These are phyloP conservation scores for Schlechtendalia chinensis DNA, from an alignment of 1,140 invertebrate species.

Conservation along the genomic window DNA sequence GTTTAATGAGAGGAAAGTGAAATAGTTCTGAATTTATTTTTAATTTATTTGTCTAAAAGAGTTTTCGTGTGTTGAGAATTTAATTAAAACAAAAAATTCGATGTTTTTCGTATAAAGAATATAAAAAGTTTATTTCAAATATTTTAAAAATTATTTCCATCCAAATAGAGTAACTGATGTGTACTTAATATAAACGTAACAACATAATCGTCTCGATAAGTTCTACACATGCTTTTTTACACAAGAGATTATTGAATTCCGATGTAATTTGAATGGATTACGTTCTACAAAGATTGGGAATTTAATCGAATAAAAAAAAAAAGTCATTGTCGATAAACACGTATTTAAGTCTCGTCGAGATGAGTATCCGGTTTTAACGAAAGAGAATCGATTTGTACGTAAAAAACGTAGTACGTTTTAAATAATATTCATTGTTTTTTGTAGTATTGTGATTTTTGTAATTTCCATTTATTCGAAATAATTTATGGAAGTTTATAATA, in stretches of 20 bases:
- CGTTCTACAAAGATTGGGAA: too few relatives aligned
- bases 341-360: too few relatives aligned
- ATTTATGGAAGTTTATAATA: background rate
- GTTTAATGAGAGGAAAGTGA: conserved; percentile 10
- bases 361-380: background rate
- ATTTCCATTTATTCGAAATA: background rate
- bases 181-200: too few relatives aligned
- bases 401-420: background rate
- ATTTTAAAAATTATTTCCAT: background rate
- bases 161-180: too few relatives aligned
- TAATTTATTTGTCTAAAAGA: conserved; percentile 20
- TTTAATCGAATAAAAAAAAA: too few relatives aligned
- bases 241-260: background rate
- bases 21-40: conserved; percentile 1
- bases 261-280: too few relatives aligned
- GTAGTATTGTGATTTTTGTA: background rate
- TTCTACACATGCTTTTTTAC: background rate
- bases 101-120: background rate
- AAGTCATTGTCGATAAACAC: too few relatives aligned
- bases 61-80: background rate
- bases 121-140: background rate
- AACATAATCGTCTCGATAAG: too few relatives aligned
- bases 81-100: conserved; percentile 20
- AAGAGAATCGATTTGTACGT: background rate
- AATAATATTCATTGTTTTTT: background rate